Evolutionary conservation across 1,140 invertebrate species (phyloP).

Genomic region (Sycophila sp.): DNA sequence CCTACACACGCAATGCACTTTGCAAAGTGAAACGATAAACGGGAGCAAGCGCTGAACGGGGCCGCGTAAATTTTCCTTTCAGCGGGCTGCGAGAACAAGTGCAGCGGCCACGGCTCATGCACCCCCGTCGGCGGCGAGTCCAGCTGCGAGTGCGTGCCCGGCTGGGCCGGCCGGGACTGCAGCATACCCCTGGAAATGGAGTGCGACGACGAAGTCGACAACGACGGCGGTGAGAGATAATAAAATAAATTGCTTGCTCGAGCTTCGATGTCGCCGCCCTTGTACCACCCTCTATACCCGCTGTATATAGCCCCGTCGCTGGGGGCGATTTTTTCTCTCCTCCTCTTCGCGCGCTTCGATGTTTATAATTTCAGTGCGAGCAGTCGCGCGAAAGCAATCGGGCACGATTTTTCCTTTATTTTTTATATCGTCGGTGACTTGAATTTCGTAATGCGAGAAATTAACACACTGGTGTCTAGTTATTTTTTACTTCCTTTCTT

Average conservation of each 20-base stretch:
- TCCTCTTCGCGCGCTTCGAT: neutral
- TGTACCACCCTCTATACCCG: too few species aligned
- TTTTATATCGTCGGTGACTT: neutral
- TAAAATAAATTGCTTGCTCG: constrained; percentile 27
- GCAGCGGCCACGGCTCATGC: constrained; percentile 91
- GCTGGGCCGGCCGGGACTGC: constrained; percentile 92
- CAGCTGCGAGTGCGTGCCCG: constrained; percentile 88
- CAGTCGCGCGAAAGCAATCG: neutral
- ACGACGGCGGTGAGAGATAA: constrained; percentile 89
- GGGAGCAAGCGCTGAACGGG: neutral
- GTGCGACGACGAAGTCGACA: constrained; percentile 94
- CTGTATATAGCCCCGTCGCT: too few species aligned
- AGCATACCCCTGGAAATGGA: constrained; percentile 91
- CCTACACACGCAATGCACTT: constrained; percentile 3
- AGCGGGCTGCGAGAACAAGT: constrained; percentile 96
- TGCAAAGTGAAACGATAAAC: constrained; percentile 17
- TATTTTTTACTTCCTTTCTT: neutral
- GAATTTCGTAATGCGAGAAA: neutral
- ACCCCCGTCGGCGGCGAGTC: constrained; percentile 85
- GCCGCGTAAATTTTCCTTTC: constrained; percentile 46
- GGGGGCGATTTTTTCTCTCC: too few species aligned
- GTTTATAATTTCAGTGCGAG: neutral
- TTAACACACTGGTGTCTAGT: neutral
- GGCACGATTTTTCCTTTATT: neutral
- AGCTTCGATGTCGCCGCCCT: constrained; percentile 5